Evolutionary conservation across 2,888 invertebrate species (phyloP).

Genomic region (Clitarchus hookeri): DNA sequence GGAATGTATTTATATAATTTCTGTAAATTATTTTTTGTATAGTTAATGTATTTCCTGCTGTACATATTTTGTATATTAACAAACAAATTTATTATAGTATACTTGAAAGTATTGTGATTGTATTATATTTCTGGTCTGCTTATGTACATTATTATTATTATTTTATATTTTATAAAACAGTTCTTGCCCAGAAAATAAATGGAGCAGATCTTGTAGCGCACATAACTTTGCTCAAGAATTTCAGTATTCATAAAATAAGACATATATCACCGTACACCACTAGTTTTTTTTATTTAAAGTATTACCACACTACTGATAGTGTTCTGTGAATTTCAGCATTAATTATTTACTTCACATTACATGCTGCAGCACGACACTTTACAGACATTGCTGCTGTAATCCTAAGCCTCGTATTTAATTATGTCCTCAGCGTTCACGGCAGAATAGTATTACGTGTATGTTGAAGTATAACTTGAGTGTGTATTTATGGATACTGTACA

Average conservation of each 20-base stretch:
- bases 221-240: background rate
- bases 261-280: background rate
- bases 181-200: background rate
- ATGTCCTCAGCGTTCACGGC: background rate
- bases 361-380: background rate
- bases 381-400: background rate
- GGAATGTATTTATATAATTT: background rate
- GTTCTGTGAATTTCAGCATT: background rate
- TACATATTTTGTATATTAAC: background rate
- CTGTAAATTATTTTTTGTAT: background rate
- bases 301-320: background rate
- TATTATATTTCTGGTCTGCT: background rate
- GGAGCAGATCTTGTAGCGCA: background rate
- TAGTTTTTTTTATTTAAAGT: background rate
- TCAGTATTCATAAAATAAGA: slow-evolving; percentile 14
- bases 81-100: background rate
- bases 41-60: background rate
- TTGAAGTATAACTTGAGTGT: background rate
- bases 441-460: background rate
- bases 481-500: no score
- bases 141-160: no score
- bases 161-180: background rate
- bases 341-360: background rate
- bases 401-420: background rate
- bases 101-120: background rate